Conservation (phyloP, 2,888 invertebrate genomes). For the Andrena dorsata region DNA sequence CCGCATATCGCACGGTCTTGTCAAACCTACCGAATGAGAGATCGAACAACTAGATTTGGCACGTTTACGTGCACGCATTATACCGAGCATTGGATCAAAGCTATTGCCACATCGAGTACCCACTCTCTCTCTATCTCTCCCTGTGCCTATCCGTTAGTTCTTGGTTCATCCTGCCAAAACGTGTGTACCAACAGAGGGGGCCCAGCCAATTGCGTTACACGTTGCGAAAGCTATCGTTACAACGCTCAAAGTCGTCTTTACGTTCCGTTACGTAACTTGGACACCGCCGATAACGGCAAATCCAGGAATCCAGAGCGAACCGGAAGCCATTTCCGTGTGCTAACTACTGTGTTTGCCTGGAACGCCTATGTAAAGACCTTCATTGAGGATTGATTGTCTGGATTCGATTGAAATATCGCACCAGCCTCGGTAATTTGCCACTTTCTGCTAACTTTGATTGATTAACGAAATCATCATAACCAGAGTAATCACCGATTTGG, state of each 20-base stretch:
- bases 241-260: constrained; percentile 71
- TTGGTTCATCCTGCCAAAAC: constrained; percentile 67
- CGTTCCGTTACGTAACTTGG: constrained; percentile 69
- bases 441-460: neutral
- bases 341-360: constrained; percentile 45
- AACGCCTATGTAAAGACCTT: constrained; percentile 51
- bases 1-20: constrained; percentile 48
- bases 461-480: neutral
- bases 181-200: constrained; percentile 60
- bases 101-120: constrained; percentile 54
- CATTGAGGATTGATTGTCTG: constrained; percentile 45
- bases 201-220: constrained; percentile 66
- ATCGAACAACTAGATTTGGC: constrained; percentile 70
- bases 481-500: neutral
- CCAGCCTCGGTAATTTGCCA: neutral
- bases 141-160: constrained; percentile 51
- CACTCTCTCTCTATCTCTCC: neutral
- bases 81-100: constrained; percentile 67
- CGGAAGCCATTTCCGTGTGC: constrained; percentile 45
- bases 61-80: constrained; percentile 69
- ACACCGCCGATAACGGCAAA: constrained; percentile 63
- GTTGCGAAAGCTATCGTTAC: constrained; percentile 65
- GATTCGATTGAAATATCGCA: constrained; percentile 33
- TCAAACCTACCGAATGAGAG: constrained; percentile 64
- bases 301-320: constrained; percentile 51